A percentile compares a stretch with the other conserved stretches of the same genome.
Evolutionary conservation across 2,113 vertebrate species (phyloP).

Genomic region (Petaurus breviceps): DNA sequence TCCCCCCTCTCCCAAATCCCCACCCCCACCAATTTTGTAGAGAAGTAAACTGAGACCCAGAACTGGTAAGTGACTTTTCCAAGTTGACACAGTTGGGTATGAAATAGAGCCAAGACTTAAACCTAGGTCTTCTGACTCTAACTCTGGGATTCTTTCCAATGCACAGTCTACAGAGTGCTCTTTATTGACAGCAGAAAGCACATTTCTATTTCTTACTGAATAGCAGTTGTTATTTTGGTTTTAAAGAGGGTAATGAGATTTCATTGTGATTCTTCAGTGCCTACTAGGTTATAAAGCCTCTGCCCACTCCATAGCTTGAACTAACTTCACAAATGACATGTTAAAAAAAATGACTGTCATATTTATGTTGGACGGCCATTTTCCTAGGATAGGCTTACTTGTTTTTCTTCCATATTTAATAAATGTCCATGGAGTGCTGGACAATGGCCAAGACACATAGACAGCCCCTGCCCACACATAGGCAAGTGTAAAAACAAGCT

Average conservation of each 20-base stretch:
- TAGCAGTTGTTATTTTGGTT: slow-evolving; percentile 5
- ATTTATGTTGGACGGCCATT: slow-evolving; percentile 47
- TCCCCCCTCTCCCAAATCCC: not conserved
- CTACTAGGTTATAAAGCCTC: slow-evolving; percentile 10
- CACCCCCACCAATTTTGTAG: not conserved
- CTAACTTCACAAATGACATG: slow-evolving; percentile 45
- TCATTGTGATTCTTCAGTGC: slow-evolving; percentile 13
- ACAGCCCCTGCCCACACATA: slow-evolving; percentile 44
- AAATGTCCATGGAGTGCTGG: slow-evolving; percentile 59
- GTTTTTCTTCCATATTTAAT: slow-evolving; percentile 63
- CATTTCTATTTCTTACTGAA: not conserved
- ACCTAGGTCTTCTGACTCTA: not conserved
- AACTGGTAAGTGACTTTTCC: not conserved
- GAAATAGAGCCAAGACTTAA: slow-evolving; percentile 19
- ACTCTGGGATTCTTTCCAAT: not conserved
- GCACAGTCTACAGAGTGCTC: slow-evolving; percentile 14
- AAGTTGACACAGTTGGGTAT: not conserved
- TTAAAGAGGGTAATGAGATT: not conserved
- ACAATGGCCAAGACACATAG: slow-evolving; percentile 38
- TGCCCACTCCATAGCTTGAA: not conserved
- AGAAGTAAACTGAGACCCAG: not conserved
- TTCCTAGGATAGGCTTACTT: slow-evolving; percentile 19
- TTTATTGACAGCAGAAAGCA: not conserved
- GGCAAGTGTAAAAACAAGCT: slow-evolving; percentile 41
- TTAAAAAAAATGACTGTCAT: slow-evolving; percentile 39